phyloP scores from a whole-genome alignment of 2,113 vertebrate species.

The Pongo abelii region DNA sequence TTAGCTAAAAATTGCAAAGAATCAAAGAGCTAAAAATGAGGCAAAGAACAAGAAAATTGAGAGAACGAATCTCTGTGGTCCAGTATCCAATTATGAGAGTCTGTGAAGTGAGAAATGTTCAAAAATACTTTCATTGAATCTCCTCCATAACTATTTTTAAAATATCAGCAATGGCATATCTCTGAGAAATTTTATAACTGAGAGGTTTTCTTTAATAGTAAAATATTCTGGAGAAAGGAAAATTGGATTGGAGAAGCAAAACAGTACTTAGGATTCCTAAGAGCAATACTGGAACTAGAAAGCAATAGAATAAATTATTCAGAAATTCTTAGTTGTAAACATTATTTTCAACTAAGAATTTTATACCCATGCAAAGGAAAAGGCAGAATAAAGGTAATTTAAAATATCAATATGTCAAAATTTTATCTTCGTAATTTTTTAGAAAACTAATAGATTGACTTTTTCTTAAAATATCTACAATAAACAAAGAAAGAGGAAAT shows the following conservation, averaged over 20 bases:
- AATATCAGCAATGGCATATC: not conserved
- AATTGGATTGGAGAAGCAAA: not conserved
- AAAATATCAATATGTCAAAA: not conserved
- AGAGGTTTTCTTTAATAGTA: not conserved
- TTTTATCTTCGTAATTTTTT: not conserved
- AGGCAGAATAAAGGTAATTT: not conserved
- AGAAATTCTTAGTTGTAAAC: not conserved
- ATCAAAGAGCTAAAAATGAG: not conserved
- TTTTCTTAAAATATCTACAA: not conserved
- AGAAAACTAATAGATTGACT: not conserved
- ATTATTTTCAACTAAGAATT: not conserved
- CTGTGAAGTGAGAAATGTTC: not conserved
- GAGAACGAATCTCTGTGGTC: not conserved
- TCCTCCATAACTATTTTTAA: not conserved
- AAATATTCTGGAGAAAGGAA: not conserved
- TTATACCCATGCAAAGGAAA: not conserved
- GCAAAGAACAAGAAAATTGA: not conserved
- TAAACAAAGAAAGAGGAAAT: not conserved
- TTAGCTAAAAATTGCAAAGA: not conserved
- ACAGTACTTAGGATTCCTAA: not conserved
- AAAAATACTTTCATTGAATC: not conserved
- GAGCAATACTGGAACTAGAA: not conserved
- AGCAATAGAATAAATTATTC: not conserved
- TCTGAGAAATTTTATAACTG: not conserved
- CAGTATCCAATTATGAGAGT: not conserved